Percentiles rank a stretch among this genome's conserved stretches.
These are phyloP conservation scores for Troides oblongomaculatus DNA, from an alignment of 2,888 invertebrate species.

Conservation along the genomic window DNA sequence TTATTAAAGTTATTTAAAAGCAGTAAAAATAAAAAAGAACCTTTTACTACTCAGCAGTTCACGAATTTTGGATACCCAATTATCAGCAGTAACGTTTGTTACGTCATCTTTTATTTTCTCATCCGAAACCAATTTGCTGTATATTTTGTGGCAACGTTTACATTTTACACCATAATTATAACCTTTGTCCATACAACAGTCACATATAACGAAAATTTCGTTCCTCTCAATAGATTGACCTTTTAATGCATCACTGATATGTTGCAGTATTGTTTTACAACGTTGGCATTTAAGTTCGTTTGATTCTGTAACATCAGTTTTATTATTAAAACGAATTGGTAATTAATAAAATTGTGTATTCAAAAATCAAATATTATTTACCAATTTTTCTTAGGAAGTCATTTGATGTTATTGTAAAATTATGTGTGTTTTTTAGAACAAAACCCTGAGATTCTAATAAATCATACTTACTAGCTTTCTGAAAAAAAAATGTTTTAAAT, in stretches of 20 bases:
- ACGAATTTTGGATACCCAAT: constrained; percentile 14
- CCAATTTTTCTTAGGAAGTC: constrained; percentile 21
- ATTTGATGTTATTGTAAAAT: constrained; percentile 10
- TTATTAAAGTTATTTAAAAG: not conserved
- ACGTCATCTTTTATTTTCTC: constrained; percentile 9
- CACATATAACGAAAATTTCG: constrained; percentile 51
- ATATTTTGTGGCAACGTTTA: constrained; percentile 49
- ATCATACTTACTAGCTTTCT: constrained; percentile 11
- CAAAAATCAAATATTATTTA: not conserved
- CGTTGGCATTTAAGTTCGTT: constrained; percentile 49
- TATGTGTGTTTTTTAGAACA: constrained; percentile 18
- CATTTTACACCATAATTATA: constrained; percentile 37
- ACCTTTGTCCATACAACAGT: constrained; percentile 48
- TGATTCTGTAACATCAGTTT: constrained; percentile 44
- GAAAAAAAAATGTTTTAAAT: not conserved
- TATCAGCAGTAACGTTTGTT: constrained; percentile 7
- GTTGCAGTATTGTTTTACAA: constrained; percentile 51
- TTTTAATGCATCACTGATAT: constrained; percentile 45
- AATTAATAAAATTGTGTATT: not conserved
- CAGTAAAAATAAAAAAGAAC: not conserved
- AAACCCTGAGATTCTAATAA: constrained; percentile 18
- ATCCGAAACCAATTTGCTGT: constrained; percentile 43
- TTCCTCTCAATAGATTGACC: constrained; percentile 34
- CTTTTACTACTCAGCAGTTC: constrained; percentile 25
- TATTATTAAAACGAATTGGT: not conserved